Evolutionary conservation across 2,797 vertebrate genomes (phyloP), one percentile per base, ranked within the genome.

Genomic region (Odontamblyopus lacepedii): DNA sequence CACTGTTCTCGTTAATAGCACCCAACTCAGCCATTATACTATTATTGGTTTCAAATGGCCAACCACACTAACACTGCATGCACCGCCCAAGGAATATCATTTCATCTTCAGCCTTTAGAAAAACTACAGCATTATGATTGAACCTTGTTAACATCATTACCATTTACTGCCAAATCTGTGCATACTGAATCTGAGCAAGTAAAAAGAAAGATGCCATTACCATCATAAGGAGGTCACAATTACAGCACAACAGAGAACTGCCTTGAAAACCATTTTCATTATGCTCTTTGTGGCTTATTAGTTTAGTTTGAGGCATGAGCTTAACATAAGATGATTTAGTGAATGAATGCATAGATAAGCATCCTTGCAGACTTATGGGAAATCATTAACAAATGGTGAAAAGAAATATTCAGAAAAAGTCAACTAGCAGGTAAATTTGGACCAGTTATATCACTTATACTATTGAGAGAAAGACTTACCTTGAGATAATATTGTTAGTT

Each of bases 11-110:
- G 3, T 44, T 9, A 75, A 72, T 29, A 38, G 27, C 62, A 51
- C 23, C 8, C 44, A 53, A 50, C 41, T n/a, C 15, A 69, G 71
- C 73, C 35, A 69, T 80, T 62, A 70, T 57, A 13, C 55, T 73
- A 78, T 71, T 72, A 83, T 57, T 29, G 67, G 53, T 15, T 48
- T 65, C 74, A 69, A 74, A 81, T 70, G 67, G 50, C 51, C 56
- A n/a, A 5, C 6, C 61, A 72, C 62, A 11, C 19, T 35, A 1
- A n/a, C 56, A n/a, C 70, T 64, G 66, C 63, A 61, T 57, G 44
- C 51, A 79, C 55, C 35, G 19, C 27, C 64, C 59, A 59, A 56
- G 30, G 18, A 86, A 50, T 27, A 64, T 38, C 8, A 35, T 69
- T 73, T n/a, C 5, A 73, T 81, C 73, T 76, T 59, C 6, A 70